These are phyloP conservation scores for Suncus etruscus DNA, from an alignment of 2,113 vertebrate genomes.

Conservation along the genomic window DNA sequence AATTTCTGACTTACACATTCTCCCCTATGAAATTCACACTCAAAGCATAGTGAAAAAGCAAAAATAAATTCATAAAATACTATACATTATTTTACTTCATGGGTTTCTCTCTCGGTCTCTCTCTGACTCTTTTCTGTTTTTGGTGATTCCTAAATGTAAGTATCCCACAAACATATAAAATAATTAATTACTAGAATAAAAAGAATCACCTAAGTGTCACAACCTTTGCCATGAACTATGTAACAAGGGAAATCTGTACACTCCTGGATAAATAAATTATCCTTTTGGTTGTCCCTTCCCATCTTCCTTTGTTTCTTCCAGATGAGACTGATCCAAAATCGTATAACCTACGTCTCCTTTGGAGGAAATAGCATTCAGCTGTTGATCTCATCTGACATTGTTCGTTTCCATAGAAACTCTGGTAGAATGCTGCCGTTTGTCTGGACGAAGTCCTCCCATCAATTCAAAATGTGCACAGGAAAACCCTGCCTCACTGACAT, in stretches of 20 bases:
- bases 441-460: constrained; percentile 83
- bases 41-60: constrained; percentile 18
- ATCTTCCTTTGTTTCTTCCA: constrained; percentile 51
- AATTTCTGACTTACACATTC: background rate
- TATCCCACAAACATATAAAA: too few species aligned
- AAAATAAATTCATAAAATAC: constrained; percentile 10
- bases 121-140: too few species aligned
- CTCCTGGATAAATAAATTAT: constrained; percentile 26
- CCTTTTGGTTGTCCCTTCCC: constrained; percentile 13
- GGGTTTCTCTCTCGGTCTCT: background rate
- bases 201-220: background rate
- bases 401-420: constrained; percentile 87
- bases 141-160: too few species aligned
- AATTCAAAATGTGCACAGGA: constrained; percentile 80
- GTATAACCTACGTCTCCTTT: constrained; percentile 78
- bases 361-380: constrained; percentile 81
- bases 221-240: background rate
- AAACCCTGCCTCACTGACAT: constrained; percentile 73
- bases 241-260: constrained; percentile 16
- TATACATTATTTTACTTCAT: background rate
- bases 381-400: constrained; percentile 85
- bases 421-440: constrained; percentile 74
- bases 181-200: constrained; percentile 10
- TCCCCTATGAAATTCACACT: background rate
- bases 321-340: constrained; percentile 62